Percentiles rank a stretch among this genome's conserved stretches.
These are phyloP conservation scores for Synergus gifuensis DNA, from an alignment of 2,888 invertebrate species.

Conservation along the genomic window DNA sequence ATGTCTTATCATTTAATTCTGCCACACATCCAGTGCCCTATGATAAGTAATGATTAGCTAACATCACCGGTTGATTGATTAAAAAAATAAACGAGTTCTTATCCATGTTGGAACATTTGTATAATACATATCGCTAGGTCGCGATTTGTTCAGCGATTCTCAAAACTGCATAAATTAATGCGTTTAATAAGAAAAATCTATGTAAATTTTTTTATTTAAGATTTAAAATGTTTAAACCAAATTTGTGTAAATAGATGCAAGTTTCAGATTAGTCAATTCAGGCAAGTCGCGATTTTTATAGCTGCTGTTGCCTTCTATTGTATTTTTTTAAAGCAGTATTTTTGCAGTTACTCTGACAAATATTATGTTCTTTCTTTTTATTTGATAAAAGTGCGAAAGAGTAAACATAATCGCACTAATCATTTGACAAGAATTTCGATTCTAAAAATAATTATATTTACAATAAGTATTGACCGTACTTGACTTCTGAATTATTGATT, in stretches of 20 bases:
- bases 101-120: not conserved
- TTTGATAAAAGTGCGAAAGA: not conserved
- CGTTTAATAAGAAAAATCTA: slow-evolving; percentile 15
- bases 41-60: not conserved
- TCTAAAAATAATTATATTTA: not conserved
- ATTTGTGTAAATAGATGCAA: slow-evolving; percentile 24
- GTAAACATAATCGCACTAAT: not conserved
- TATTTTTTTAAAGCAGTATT: slow-evolving; percentile 29
- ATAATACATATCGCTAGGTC: slow-evolving; percentile 22
- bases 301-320: slow-evolving; percentile 12
- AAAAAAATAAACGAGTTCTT: not conserved
- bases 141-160: slow-evolving; percentile 7
- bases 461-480: not conserved
- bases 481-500: not conserved
- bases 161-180: not conserved
- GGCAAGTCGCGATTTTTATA: not conserved
- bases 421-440: not conserved
- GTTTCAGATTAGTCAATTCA: not conserved
- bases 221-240: slow-evolving; percentile 43
- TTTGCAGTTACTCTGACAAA: not conserved
- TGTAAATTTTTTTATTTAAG: slow-evolving; percentile 7
- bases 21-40: not conserved
- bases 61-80: not conserved
- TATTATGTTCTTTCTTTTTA: not conserved
- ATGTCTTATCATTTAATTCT: not conserved